Conservation (phyloP, 2,888 invertebrate species). For the Synanthedon formicaeformis region DNA sequence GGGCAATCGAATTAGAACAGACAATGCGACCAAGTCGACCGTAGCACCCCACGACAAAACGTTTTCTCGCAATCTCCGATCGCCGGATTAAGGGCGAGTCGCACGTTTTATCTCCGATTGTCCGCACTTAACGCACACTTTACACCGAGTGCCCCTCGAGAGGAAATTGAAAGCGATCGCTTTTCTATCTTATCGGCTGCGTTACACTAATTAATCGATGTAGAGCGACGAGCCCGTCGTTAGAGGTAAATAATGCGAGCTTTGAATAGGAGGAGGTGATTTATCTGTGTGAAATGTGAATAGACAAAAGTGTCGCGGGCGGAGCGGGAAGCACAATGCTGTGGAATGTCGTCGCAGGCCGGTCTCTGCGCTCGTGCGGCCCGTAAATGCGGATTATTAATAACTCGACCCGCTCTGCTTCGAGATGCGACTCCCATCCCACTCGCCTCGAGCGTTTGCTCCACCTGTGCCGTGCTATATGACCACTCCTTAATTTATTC, state of each 20-base stretch:
- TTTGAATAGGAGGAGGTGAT: conserved; percentile 58
- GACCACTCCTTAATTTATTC: conserved; percentile 44
- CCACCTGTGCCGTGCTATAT: conserved; percentile 51
- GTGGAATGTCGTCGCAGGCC: conserved; percentile 64
- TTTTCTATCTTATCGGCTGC: conserved; percentile 68
- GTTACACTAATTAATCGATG: conserved; percentile 70
- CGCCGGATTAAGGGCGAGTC: conserved; percentile 68
- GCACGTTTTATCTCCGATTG: conserved; percentile 71
- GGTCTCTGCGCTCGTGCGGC: conserved; percentile 54
- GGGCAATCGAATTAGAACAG: conserved; percentile 62
- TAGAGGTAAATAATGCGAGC: conserved; percentile 61
- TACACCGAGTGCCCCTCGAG: conserved; percentile 67
- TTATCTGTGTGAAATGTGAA: conserved; percentile 65
- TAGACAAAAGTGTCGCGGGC: conserved; percentile 68
- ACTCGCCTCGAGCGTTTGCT: conserved; percentile 44
- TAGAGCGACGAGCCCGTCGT: conserved; percentile 50
- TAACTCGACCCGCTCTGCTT: conserved; percentile 52
- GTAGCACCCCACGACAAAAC: conserved; percentile 68
- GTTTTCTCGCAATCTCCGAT: conserved; percentile 70
- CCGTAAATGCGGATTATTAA: conserved; percentile 67
- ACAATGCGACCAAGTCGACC: conserved; percentile 54
- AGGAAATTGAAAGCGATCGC: conserved; percentile 71
- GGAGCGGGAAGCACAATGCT: conserved; percentile 60
- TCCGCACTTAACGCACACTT: conserved; percentile 70
- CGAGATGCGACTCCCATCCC: conserved; percentile 37